phyloP scores from a whole-genome alignment of 2,797 vertebrate species.

The Notolepis coatsorum region DNA sequence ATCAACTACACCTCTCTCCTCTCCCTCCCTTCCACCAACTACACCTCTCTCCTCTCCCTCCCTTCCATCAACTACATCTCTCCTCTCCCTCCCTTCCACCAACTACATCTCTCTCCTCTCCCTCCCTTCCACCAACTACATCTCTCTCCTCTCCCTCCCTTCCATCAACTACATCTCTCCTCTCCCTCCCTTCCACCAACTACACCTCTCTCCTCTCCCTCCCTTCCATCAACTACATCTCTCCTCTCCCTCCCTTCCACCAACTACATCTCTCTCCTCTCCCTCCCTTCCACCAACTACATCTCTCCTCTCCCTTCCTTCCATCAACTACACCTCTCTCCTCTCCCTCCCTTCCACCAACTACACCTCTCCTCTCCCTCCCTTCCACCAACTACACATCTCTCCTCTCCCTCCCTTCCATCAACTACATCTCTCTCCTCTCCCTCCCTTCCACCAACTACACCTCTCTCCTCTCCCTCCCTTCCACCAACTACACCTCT shows the following conservation, averaged over 20 bases:
- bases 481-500: background rate
- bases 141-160: too few species aligned
- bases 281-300: background rate
- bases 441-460: constrained; percentile 37
- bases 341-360: constrained; percentile 26
- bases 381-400: constrained; percentile 8
- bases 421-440: background rate
- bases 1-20: background rate
- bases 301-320: background rate
- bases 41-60: constrained; percentile 24
- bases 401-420: background rate
- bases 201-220: constrained; percentile 23
- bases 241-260: background rate
- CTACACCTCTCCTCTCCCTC: background rate
- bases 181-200: constrained; percentile 39
- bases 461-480: constrained; percentile 21
- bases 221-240: too few species aligned
- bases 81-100: background rate
- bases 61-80: too few species aligned
- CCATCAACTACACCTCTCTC: constrained; percentile 27
- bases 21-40: constrained; percentile 37
- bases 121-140: background rate
- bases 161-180: background rate
- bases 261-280: constrained; percentile 11
- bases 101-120: constrained; percentile 11